Evolutionary conservation across 1,140 invertebrate genomes (phyloP).

Genomic region (Pachyrhynchus sulphureomaculatus): DNA sequence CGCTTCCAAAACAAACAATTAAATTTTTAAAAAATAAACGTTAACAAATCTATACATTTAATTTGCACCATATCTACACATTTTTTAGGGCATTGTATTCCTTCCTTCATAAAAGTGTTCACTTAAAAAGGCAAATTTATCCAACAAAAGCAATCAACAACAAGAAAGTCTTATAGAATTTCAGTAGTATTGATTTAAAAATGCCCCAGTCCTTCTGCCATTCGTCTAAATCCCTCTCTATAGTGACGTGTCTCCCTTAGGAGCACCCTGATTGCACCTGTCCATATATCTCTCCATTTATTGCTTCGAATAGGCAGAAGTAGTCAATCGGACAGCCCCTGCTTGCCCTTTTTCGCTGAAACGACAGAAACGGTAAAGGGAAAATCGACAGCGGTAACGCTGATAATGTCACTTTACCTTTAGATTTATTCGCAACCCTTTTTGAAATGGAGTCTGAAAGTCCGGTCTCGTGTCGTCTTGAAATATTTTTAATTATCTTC

Average conservation of each 20-base stretch:
- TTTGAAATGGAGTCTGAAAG: slow-evolving; percentile 4
- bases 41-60: too few species aligned
- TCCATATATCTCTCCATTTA: slow-evolving; percentile 47
- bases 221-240: slow-evolving; percentile 41
- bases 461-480: slow-evolving; percentile 19
- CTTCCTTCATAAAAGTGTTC: too few species aligned
- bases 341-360: slow-evolving; percentile 46
- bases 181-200: slow-evolving; percentile 39
- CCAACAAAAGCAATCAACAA: too few species aligned
- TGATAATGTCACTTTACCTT: slow-evolving; percentile 48
- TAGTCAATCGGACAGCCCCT: slow-evolving; percentile 30
- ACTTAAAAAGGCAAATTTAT: too few species aligned
- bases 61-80: too few species aligned
- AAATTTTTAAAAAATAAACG: too few species aligned
- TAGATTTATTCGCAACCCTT: slow-evolving; percentile 47
- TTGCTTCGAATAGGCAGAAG: slow-evolving; percentile 30
- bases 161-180: neutral
- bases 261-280: slow-evolving; percentile 47
- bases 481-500: slow-evolving; percentile 30
- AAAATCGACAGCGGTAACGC: slow-evolving; percentile 41
- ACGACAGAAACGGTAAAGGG: slow-evolving; percentile 43
- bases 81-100: too few species aligned
- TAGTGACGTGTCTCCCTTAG: slow-evolving; percentile 45
- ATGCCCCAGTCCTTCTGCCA: slow-evolving; percentile 35
- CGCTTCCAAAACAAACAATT: too few species aligned